Evolutionary conservation across 2,888 invertebrate genomes (phyloP).

Genomic region (Eupeodes latifasciatus): DNA sequence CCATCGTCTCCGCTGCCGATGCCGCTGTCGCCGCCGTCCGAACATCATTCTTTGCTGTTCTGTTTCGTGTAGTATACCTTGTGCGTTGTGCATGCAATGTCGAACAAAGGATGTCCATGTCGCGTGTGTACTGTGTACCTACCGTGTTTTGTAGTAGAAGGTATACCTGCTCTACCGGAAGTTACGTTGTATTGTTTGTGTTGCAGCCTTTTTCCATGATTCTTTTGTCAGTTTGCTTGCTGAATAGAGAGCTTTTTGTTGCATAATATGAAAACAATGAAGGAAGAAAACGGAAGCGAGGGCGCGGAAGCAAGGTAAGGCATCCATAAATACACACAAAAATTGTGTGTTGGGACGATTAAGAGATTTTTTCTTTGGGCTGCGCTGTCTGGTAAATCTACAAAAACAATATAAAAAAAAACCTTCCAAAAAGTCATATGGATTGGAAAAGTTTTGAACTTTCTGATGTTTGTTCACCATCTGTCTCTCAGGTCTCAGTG

Average conservation of each 20-base stretch:
- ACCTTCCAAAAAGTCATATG: background rate
- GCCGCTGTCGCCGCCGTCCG: too few species aligned
- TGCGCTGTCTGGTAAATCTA: background rate
- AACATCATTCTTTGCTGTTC: background rate
- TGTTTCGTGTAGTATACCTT: background rate
- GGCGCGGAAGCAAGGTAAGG: background rate
- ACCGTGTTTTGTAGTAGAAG: background rate
- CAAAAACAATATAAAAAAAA: background rate
- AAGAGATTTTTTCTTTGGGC: background rate
- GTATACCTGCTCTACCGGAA: conserved; percentile 37
- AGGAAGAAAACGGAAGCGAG: background rate
- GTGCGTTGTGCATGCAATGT: conserved; percentile 17
- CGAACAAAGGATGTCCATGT: conserved; percentile 47
- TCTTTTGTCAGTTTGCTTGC: conserved; percentile 19
- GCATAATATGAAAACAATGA: background rate
- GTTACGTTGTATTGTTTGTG: conserved; percentile 36
- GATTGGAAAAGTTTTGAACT: conserved; percentile 5
- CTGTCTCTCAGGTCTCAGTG: background rate
- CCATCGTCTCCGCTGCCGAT: too few species aligned
- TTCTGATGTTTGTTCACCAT: background rate
- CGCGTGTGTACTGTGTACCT: conserved; percentile 11
- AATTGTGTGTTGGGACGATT: conserved; percentile 5
- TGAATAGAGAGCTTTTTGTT: conserved; percentile 1
- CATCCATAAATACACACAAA: conserved; percentile 6
- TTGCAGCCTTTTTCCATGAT: conserved; percentile 45